Evolutionary conservation across 2,888 invertebrate genomes (phyloP).

Genomic region (Ellobium chinense): DNA sequence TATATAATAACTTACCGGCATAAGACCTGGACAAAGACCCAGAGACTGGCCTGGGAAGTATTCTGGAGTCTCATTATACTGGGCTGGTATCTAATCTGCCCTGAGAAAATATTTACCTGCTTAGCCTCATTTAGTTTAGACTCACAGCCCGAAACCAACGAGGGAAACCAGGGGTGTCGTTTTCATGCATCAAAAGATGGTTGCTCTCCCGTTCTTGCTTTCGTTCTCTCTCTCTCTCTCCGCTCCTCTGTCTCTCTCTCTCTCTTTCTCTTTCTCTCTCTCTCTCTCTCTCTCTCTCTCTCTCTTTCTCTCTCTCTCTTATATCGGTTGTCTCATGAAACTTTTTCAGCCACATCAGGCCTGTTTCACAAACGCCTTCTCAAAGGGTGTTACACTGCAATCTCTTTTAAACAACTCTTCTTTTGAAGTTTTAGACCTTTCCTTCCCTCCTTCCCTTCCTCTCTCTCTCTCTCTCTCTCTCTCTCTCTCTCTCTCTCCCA

Average conservation of each 20-base stretch:
- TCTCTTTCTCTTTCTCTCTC: background rate
- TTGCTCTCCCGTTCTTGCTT: background rate
- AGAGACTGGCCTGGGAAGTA: no score
- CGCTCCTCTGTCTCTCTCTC: background rate
- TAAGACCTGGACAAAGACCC: no score
- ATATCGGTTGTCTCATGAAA: background rate
- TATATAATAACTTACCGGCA: no score
- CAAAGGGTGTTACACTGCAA: background rate
- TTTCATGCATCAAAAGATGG: no score
- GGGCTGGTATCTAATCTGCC: no score
- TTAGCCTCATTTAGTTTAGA: no score
- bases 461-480: background rate
- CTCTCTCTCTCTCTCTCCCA: background rate
- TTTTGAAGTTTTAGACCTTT: no score
- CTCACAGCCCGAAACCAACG: no score
- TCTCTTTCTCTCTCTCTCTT: background rate
- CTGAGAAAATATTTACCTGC: no score
- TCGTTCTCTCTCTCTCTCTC: constrained; percentile 8
- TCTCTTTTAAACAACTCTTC: background rate
- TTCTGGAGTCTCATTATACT: no score
- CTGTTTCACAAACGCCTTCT: background rate
- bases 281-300: background rate
- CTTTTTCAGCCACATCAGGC: background rate
- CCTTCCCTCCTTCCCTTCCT: background rate
- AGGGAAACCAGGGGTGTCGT: no score